Evolutionary conservation across 2,888 invertebrate species (phyloP), one percentile per base, ranked within the genome.

Genomic region (Saturnia pavonia): DNA sequence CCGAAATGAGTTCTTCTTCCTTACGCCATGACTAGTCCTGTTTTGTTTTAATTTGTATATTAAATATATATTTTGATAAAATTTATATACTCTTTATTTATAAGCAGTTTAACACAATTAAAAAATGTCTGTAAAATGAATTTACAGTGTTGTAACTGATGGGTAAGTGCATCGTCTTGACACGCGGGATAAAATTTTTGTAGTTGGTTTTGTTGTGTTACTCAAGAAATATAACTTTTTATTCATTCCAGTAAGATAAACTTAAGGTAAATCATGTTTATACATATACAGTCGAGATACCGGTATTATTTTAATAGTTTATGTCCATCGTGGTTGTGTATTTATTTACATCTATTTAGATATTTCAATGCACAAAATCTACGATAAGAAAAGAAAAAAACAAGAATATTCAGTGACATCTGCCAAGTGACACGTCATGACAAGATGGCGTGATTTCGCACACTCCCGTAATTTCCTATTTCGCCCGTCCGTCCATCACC

Each of bases 401-500:
- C 60, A 68, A 68, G 66, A 54, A 74, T 70, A 73, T 73, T 74
- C 73, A 72, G 71, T 73, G 69, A 67, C 71, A 71, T 63, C 34
- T 68, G 68, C 68, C 71, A 69, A 67, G 69, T 70, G 84, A 82
- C 85, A 82, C 63, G 80, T 78, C 78, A 72, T 79, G 84, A 80
- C 85, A 82, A 68, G 80, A 79, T 78, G 74, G 73, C 70, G 78
- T 76, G 77, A 77, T 75, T 77, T 77, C 79, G 77, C 76, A 34
- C 63, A 63, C 65, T 63, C 74, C 80, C 84, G 84, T 88, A 89
- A 89, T 89, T 89, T 89, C 89, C 89, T 87, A 80, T 80, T 80
- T 84, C 84, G 88, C 85, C 87, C 81, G 83, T 85, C 85, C 80
- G 74, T 74, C 80, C 79, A 81, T 85, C 72, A 72, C 68, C 16